Percentiles rank a stretch among this genome's conserved stretches.
Evolutionary conservation across 2,888 invertebrate species (phyloP).

Genomic region (Celastrina argiolus): DNA sequence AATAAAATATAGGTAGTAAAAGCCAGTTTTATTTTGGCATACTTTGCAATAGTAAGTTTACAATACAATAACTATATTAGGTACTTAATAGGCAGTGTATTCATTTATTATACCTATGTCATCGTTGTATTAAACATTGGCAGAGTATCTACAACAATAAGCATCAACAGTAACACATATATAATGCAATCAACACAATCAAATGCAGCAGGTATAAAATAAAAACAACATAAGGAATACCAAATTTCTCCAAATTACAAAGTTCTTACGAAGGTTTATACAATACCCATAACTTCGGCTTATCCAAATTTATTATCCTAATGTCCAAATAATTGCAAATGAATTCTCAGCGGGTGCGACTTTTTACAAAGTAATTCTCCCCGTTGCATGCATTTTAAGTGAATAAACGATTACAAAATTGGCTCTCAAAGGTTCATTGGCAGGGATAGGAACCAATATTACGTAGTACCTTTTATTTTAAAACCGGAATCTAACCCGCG

Average conservation of each 20-base stretch:
- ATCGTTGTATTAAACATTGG: no score
- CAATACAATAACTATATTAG: background rate
- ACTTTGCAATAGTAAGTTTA: background rate
- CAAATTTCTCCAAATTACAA: background rate
- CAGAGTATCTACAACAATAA: no score
- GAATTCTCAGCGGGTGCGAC: constrained; percentile 13
- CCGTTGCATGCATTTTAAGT: background rate
- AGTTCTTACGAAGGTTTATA: background rate
- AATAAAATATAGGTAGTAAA: background rate
- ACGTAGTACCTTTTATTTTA: constrained; percentile 4
- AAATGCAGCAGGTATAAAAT: no score
- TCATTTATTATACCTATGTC: no score
- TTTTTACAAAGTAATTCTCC: background rate
- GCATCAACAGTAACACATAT: no score
- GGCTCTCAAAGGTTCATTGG: constrained; percentile 15
- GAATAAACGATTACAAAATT: constrained; percentile 18
- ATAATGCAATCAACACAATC: no score
- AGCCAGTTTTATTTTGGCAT: background rate
- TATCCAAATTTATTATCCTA: background rate
- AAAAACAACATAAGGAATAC: background rate
- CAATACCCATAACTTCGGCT: background rate
- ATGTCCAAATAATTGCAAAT: constrained; percentile 16
- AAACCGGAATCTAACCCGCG: constrained; percentile 6
- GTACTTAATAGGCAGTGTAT: no score
- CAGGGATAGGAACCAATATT: constrained; percentile 13